Evolutionary conservation across 37 sponge, comb jelly and placozoan genomes (phyloP).

Genomic region (Theonella swinhoei): DNA sequence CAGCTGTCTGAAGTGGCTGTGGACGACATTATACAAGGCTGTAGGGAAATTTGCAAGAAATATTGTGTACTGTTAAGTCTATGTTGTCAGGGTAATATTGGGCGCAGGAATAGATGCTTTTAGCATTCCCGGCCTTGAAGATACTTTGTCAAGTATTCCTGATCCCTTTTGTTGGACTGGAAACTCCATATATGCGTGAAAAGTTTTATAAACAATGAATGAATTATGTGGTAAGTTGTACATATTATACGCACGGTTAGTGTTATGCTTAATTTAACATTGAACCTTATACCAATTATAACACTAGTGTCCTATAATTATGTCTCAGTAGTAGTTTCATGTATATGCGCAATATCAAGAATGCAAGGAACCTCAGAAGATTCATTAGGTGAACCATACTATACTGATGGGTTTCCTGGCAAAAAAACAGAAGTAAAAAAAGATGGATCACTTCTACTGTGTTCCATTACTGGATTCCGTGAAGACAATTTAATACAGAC

Average conservation of each 20-base stretch:
- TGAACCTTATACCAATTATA: too few species aligned
- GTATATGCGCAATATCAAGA: too few species aligned
- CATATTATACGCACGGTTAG: too few species aligned
- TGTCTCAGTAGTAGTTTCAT: too few species aligned
- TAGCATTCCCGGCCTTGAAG: too few species aligned
- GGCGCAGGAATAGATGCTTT: neutral
- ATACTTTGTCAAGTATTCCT: neutral
- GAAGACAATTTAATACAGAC: neutral
- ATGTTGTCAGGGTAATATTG: neutral
- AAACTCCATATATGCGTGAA: slow-evolving; percentile 5
- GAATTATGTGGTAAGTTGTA: slow-evolving; percentile 35
- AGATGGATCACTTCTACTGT: slow-evolving; percentile 18
- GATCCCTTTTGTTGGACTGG: slow-evolving; percentile 24
- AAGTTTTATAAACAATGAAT: slow-evolving; percentile 34
- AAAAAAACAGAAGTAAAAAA: slow-evolving; percentile 22
- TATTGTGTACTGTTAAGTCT: too few species aligned
- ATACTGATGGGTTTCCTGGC: neutral
- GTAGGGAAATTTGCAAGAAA: too few species aligned
- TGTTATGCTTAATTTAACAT: too few species aligned
- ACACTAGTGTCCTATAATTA: too few species aligned
- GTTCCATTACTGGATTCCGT: slow-evolving; percentile 36
- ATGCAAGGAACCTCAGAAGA: slow-evolving; percentile 8
- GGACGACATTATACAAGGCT: neutral
- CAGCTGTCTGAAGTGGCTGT: slow-evolving; percentile 18
- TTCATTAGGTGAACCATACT: slow-evolving; percentile 24